A percentile compares a stretch with the other conserved stretches of the same genome.
Conservation (phyloP, 2,113 vertebrate genomes). For the Coptodon bakossiorum region DNA sequence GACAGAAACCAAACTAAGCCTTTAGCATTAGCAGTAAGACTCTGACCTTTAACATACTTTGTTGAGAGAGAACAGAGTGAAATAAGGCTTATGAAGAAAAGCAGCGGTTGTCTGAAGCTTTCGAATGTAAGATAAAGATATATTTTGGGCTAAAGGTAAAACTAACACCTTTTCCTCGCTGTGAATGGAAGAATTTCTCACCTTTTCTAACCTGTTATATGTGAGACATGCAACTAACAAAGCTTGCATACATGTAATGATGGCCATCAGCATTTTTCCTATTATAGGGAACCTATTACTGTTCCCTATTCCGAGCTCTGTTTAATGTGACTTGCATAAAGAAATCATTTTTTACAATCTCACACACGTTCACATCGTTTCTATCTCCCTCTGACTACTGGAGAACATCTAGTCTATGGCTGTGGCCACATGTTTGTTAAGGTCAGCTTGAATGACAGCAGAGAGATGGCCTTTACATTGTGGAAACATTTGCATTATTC, state of each 20-base stretch:
- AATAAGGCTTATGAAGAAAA: background rate
- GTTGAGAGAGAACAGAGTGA: background rate
- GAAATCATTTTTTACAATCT: background rate
- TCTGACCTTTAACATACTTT: conserved; percentile 14
- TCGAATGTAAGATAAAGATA: background rate
- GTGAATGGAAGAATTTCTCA: background rate
- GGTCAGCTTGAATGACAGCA: background rate
- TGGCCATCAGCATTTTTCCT: background rate
- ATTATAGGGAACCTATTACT: background rate
- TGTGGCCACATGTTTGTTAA: background rate
- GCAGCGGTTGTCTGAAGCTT: background rate
- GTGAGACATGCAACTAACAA: background rate
- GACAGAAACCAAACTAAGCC: conserved; percentile 1
- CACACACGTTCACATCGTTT: background rate
- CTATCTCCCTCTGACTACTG: no score
- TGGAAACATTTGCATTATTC: background rate
- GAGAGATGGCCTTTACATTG: background rate
- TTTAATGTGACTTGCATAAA: background rate
- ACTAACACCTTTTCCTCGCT: background rate
- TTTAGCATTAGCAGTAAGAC: background rate
- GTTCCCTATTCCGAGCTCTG: background rate
- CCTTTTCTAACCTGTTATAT: background rate
- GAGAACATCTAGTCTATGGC: background rate
- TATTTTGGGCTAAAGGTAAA: background rate
- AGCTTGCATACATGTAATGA: background rate